These are phyloP conservation scores for Rattus norvegicus DNA, from an alignment of 2,113 vertebrate species.

Conservation along the genomic window GRCr8 NC_086020.1:190956501-190957000, in stretches of 20 bases:
- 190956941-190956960: background rate
- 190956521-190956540: background rate
- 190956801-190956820: background rate
- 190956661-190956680: no score
- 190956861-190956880: background rate
- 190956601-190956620: no score
- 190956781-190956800: background rate
- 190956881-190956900: background rate
- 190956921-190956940: background rate
- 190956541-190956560: background rate
- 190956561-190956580: background rate
- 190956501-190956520: background rate
- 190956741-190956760: background rate
- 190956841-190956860: background rate
- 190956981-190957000: constrained; percentile 5
- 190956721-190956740: background rate
- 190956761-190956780: background rate
- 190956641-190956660: no score
- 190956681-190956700: background rate
- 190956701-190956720: no score
- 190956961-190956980: background rate
- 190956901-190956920: background rate
- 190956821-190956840: background rate
- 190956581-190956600: no score
- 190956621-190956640: no score